Percentiles rank a stretch among this genome's conserved stretches.
Evolutionary conservation across 2,113 vertebrate genomes (phyloP).

Genomic region (Sorex araneus): DNA sequence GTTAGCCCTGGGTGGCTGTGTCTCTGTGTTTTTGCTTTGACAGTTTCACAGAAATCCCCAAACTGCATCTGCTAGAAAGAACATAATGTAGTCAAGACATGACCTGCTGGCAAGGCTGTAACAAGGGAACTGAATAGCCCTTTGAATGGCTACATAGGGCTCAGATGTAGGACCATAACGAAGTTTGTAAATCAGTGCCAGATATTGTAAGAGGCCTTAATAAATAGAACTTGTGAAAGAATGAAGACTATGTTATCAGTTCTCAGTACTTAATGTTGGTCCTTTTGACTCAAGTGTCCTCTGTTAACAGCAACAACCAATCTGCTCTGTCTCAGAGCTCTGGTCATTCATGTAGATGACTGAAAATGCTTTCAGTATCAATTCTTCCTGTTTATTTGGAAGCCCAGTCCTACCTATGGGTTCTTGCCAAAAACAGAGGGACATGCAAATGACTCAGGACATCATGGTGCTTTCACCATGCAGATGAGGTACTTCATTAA

Average conservation of each 20-base stretch:
- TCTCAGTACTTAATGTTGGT: slow-evolving; percentile 47
- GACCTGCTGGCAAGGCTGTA: slow-evolving; percentile 57
- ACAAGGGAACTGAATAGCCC: slow-evolving; percentile 63
- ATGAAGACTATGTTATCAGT: slow-evolving; percentile 61
- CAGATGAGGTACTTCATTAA: background rate
- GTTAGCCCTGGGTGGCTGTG: background rate
- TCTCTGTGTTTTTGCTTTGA: slow-evolving; percentile 42
- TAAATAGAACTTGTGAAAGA: slow-evolving; percentile 55
- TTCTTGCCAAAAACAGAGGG: slow-evolving; percentile 23
- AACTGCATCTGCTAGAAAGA: slow-evolving; percentile 63
- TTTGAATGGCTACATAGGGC: slow-evolving; percentile 67
- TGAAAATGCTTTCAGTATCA: slow-evolving; percentile 1
- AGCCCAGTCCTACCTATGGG: background rate
- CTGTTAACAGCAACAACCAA: background rate
- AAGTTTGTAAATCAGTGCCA: slow-evolving; percentile 59
- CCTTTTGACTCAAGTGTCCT: slow-evolving; percentile 66
- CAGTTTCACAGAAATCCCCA: slow-evolving; percentile 35
- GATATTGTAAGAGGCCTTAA: slow-evolving; percentile 52
- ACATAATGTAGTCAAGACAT: slow-evolving; percentile 40
- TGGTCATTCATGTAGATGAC: slow-evolving; percentile 61
- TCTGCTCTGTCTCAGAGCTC: slow-evolving; percentile 40
- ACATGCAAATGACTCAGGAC: slow-evolving; percentile 51
- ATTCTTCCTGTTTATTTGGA: slow-evolving; percentile 41
- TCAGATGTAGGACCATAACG: slow-evolving; percentile 26
- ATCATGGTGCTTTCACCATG: background rate